Percentiles rank a stretch among this genome's conserved stretches.
phyloP scores from a whole-genome alignment of 2,888 invertebrate species.

The Aphidoletes aphidimyza region DNA sequence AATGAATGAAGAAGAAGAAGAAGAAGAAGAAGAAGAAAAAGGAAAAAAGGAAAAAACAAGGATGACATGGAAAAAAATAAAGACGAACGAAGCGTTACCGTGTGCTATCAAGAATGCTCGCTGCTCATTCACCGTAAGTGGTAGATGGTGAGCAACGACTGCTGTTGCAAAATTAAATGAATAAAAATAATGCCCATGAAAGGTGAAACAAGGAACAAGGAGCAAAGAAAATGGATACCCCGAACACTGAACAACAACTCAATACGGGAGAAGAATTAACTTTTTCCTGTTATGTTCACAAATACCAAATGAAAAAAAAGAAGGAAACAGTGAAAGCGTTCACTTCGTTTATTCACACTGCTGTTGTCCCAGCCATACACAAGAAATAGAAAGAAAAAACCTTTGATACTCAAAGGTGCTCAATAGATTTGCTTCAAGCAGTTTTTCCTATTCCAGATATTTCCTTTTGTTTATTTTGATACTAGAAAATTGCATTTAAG shows the following conservation, averaged over 20 bases:
- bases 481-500: background rate
- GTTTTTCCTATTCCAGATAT: background rate
- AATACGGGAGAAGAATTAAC: background rate
- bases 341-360: too few relatives aligned
- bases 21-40: background rate
- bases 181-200: background rate
- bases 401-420: slow-evolving; percentile 38
- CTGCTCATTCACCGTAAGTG: background rate
- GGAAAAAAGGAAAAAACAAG: background rate
- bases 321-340: background rate
- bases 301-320: background rate
- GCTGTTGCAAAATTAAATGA: background rate
- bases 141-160: background rate
- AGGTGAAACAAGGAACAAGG: slow-evolving; percentile 20
- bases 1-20: too few relatives aligned
- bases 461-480: background rate
- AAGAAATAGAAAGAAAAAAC: background rate
- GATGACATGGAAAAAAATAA: background rate
- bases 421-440: slow-evolving; percentile 24
- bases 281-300: background rate
- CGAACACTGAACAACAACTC: too few relatives aligned
- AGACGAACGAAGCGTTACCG: background rate
- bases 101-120: background rate
- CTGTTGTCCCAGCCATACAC: background rate
- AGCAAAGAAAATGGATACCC: background rate